phyloP scores from a whole-genome alignment of 2,797 vertebrate species.

The Lutjanus argentimaculatus region DNA sequence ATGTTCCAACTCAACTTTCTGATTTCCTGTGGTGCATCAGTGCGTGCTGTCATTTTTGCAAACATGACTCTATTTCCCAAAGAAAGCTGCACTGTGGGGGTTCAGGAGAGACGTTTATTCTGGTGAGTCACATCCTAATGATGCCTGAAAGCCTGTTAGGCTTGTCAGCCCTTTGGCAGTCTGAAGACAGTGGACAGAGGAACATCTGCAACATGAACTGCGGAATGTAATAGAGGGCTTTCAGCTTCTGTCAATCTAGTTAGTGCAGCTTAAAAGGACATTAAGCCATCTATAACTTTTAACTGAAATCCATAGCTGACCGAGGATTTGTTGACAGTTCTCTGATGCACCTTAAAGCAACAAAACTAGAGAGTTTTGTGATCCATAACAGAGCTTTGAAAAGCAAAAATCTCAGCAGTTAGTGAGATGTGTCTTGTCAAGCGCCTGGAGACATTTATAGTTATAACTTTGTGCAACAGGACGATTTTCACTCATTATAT shows the following conservation, averaged over 20 bases:
- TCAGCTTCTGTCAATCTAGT: constrained; percentile 54
- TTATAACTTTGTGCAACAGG: not conserved
- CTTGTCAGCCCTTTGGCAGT: constrained; percentile 47
- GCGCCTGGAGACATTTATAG: not conserved
- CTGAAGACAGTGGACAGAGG: constrained; percentile 50
- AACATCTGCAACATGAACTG: constrained; percentile 68
- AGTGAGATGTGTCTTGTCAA: not conserved
- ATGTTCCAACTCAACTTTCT: constrained; percentile 19
- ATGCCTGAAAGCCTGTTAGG: constrained; percentile 61
- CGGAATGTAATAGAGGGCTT: constrained; percentile 62
- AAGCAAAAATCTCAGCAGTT: constrained; percentile 19
- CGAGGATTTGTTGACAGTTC: constrained; percentile 18
- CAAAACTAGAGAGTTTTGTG: not conserved
- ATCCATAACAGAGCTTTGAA: constrained; percentile 2
- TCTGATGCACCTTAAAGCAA: not conserved
- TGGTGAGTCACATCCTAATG: constrained; percentile 76
- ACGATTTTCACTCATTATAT: not conserved
- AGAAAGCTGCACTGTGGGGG: constrained; percentile 41
- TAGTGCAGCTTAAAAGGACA: constrained; percentile 49
- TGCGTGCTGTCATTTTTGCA: constrained; percentile 56
- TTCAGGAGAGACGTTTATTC: constrained; percentile 44
- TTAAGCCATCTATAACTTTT: constrained; percentile 40
- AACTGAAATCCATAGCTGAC: constrained; percentile 20
- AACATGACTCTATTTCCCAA: constrained; percentile 47
- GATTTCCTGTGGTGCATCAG: constrained; percentile 42